A percentile compares a stretch with the other conserved stretches of the same genome.
Conservation (phyloP, 2,888 invertebrate genomes). For the Ecdyonurus torrentis region DNA sequence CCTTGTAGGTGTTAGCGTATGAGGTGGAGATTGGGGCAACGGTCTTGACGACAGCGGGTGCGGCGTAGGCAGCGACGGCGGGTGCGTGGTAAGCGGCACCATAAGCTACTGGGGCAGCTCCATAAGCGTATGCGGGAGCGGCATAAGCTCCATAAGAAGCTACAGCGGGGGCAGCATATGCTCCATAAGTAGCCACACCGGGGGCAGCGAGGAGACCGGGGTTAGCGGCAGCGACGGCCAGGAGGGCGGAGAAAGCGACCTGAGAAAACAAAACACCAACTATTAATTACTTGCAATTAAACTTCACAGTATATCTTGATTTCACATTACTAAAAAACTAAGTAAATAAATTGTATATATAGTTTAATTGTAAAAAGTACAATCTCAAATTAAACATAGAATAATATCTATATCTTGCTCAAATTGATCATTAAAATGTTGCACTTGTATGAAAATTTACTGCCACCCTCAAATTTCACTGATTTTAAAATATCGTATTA, state of each 20-base stretch:
- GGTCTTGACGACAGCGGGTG: not conserved
- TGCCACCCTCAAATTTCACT: not conserved
- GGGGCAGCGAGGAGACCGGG: not conserved
- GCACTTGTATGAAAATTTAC: too few relatives aligned
- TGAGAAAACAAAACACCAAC: not conserved
- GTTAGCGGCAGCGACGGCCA: not conserved
- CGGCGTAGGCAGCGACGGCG: not conserved
- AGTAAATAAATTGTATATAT: too few relatives aligned
- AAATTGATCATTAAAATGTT: too few relatives aligned
- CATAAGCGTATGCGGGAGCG: not conserved
- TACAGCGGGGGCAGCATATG: not conserved
- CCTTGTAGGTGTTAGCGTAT: constrained; percentile 5
- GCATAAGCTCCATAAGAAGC: not conserved
- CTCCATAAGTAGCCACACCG: not conserved
- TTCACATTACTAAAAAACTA: too few relatives aligned
- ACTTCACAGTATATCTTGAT: too few relatives aligned
- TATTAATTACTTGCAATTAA: too few relatives aligned
- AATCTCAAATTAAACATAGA: too few relatives aligned
- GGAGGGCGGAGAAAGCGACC: not conserved
- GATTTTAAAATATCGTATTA: not conserved
- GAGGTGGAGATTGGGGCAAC: constrained; percentile 1
- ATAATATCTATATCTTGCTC: too few relatives aligned
- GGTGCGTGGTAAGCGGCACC: not conserved
- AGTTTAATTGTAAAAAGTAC: too few relatives aligned
- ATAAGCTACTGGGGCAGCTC: not conserved